Evolutionary conservation across 2,113 vertebrate species (phyloP), one percentile per base, ranked within the genome.

Genomic region (Theristicus caerulescens): DNA sequence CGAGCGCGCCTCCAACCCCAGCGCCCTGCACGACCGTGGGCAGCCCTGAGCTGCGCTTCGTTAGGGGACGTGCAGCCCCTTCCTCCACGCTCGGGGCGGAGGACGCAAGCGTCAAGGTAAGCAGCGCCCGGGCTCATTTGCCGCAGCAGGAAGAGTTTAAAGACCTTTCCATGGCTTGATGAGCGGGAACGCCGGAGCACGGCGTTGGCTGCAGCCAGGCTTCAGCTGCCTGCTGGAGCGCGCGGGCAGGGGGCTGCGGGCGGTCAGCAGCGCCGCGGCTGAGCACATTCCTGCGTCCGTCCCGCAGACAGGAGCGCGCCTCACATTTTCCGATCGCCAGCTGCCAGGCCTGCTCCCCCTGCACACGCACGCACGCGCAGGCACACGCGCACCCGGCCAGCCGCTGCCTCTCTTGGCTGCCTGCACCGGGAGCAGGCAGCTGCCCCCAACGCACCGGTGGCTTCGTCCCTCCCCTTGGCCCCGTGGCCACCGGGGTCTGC

Each of bases 111-210:
- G 9, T 34, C 34, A 34, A 54, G 58, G 40, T 16, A 16, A 31
- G 59, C 59, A 13, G 27, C 27, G 7, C 40, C 82, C 0, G 21
- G 42, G 40, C 51, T 66, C 70, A 2, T 36, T 47, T 19, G 13
- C 51, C 11, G 2, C 32, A 65, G 49, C 49, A 12, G 67, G 46
- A 59, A 62, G 7, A 34, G 51, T 40, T 57, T 21, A 38, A 57
- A 57, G 47, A 13, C 34, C 49, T 31, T 34, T 17, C 14, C 13
- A 21, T 0, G 11, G 40, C 40, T 11, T 4, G 6, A 9, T 1
- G 62, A 32, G 29, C 4, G 22, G 61, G 61, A 32, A 32, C 9
- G 32, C 18, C 4, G 32, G 58, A 29, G 69, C 27, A 2, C 7
- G 26, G 49, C 26, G 7, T 16, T 16, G 69, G n/a, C n/a, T 16